phyloP scores from a whole-genome alignment of 1,140 invertebrate genomes.

The Euborellia annulipes region DNA sequence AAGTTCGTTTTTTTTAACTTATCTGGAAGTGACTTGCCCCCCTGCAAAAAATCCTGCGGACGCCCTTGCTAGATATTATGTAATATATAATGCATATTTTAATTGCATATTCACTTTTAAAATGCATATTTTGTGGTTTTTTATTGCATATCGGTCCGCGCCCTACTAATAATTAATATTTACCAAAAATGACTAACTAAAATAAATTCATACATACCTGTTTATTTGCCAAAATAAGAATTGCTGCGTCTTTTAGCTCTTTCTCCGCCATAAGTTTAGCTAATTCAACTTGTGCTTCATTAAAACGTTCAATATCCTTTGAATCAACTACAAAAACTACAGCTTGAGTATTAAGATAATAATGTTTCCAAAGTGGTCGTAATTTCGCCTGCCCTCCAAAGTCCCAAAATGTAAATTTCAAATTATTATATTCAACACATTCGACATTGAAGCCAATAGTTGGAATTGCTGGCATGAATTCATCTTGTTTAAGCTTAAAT shows the following conservation, averaged over 20 bases:
- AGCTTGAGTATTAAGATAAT: constrained; percentile 39
- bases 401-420: constrained; percentile 42
- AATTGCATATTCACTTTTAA: too few species aligned
- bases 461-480: constrained; percentile 35
- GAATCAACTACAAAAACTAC: constrained; percentile 40
- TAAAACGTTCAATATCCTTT: constrained; percentile 30
- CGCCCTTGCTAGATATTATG: too few species aligned
- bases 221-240: constrained; percentile 40
- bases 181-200: constrained; percentile 18
- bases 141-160: too few species aligned
- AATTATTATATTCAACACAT: constrained; percentile 39
- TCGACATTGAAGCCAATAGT: constrained; percentile 46
- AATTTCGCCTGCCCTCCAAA: constrained; percentile 42
- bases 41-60: too few species aligned
- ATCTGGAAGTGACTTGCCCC: too few species aligned
- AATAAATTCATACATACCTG: constrained; percentile 24
- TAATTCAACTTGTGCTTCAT: constrained; percentile 35
- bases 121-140: too few species aligned
- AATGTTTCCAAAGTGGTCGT: constrained; percentile 39
- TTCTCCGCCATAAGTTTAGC: constrained; percentile 34
- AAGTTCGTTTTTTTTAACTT: too few species aligned
- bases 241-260: constrained; percentile 33
- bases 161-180: too few species aligned
- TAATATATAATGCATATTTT: too few species aligned
- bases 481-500: constrained; percentile 41